phyloP scores from a whole-genome alignment of 2,113 vertebrate genomes.

The Cyanistes caeruleus region DNA sequence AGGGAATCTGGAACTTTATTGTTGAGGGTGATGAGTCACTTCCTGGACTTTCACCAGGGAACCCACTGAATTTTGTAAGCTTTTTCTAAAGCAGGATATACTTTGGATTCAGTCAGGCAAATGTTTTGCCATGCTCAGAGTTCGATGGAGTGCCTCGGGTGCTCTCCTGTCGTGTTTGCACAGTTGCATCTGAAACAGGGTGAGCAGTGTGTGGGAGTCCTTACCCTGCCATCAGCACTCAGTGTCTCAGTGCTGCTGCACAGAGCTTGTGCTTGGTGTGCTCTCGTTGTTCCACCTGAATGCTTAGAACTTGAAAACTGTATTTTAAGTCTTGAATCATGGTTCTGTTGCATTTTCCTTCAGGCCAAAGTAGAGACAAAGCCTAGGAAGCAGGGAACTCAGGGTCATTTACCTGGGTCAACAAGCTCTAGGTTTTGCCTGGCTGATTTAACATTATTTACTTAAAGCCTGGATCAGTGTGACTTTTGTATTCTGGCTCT shows the following conservation, averaged over 20 bases:
- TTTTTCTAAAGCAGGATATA: not conserved
- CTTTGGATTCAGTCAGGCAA: not conserved
- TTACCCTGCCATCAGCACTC: not conserved
- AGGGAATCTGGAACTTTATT: not conserved
- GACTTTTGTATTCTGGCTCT: not conserved
- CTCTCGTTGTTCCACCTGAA: not conserved
- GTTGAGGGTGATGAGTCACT: not conserved
- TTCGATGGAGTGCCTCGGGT: not conserved
- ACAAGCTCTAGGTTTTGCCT: not conserved
- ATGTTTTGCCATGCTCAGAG: not conserved
- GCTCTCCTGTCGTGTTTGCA: not conserved
- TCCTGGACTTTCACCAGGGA: constrained; percentile 2
- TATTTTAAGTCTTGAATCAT: not conserved
- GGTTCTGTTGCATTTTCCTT: not conserved
- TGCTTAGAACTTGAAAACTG: not conserved
- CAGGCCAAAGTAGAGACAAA: not conserved
- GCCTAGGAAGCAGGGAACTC: not conserved
- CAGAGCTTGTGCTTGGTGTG: not conserved
- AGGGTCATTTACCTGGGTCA: not conserved
- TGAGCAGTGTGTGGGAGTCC: rapidly evolving
- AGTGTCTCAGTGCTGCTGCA: not conserved
- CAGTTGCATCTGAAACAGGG: not conserved
- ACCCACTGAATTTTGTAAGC: not conserved
- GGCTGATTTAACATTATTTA: not conserved
- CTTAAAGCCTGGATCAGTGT: not conserved